These are phyloP conservation scores for Ondatra zibethicus DNA, from an alignment of 2,113 vertebrate species.

Conservation along the genomic window DNA sequence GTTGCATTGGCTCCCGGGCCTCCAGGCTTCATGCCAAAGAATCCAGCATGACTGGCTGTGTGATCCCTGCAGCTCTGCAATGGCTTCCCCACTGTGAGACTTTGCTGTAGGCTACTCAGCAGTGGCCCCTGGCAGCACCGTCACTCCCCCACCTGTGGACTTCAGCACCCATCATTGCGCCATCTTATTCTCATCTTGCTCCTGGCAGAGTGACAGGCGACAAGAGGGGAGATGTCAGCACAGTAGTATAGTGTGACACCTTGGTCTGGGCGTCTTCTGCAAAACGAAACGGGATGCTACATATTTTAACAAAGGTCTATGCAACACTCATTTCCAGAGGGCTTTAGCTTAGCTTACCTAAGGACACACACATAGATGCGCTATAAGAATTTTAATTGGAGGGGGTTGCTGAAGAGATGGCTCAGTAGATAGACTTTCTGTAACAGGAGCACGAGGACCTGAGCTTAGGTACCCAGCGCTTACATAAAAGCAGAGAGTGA, in stretches of 20 bases:
- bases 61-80: neutral
- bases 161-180: neutral
- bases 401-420: neutral
- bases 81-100: neutral
- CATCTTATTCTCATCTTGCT: neutral
- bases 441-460: neutral
- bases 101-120: neutral
- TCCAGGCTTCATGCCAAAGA: accelerated
- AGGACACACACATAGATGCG: neutral
- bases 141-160: neutral
- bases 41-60: neutral
- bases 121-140: accelerated
- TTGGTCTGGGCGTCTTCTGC: neutral
- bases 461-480: neutral
- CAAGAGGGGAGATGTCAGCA: neutral
- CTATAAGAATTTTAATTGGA: neutral
- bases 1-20: neutral
- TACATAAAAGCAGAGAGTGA: neutral
- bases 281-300: neutral
- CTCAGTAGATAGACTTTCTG: neutral
- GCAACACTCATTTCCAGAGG: neutral
- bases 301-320: neutral
- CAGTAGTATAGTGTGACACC: neutral
- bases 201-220: neutral
- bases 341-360: neutral